Conservation (phyloP, 2,113 vertebrate species). For the Aptenodytes forsteri region DNA sequence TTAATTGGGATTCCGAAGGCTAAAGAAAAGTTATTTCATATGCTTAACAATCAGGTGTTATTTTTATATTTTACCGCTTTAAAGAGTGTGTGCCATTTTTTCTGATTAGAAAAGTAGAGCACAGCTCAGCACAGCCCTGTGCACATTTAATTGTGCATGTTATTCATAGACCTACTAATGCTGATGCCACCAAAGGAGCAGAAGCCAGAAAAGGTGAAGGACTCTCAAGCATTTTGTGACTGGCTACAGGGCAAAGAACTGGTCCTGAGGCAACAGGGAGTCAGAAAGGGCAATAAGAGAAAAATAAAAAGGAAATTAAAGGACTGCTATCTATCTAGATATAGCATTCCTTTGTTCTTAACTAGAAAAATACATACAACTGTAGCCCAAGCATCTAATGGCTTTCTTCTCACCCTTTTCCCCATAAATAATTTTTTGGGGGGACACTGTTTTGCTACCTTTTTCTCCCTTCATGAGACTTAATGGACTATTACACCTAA, state of each 20-base stretch:
- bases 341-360: not conserved
- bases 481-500: not conserved
- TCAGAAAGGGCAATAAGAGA: not conserved
- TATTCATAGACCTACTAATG: not conserved
- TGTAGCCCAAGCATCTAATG: not conserved
- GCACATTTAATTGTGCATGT: not conserved
- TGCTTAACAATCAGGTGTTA: not conserved
- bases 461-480: not conserved
- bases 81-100: not conserved
- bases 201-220: not conserved
- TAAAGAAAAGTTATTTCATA: not conserved
- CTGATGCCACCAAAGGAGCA: not conserved
- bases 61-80: not conserved
- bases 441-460: not conserved
- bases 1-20: not conserved
- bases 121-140: not conserved
- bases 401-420: not conserved
- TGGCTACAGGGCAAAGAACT: not conserved
- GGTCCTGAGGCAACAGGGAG: not conserved
- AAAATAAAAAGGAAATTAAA: not conserved
- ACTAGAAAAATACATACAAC: not conserved
- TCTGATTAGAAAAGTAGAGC: not conserved
- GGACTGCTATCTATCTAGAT: rapidly evolving
- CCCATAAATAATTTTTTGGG: not conserved
- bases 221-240: not conserved